phyloP scores from a whole-genome alignment of 2,113 vertebrate species.

The Anolis sagrei region DNA sequence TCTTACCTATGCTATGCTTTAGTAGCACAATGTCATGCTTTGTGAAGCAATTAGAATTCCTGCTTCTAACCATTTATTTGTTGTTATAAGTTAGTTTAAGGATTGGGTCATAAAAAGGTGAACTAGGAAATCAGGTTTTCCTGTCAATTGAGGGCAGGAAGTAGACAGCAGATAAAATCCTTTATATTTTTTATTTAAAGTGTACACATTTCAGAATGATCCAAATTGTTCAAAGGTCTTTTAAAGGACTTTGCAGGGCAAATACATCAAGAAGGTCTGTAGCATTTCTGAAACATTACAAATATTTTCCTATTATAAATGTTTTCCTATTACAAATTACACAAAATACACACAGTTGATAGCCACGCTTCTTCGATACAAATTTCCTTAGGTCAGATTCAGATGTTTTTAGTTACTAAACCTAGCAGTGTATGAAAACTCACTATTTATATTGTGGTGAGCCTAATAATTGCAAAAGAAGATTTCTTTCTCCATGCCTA shows the following conservation, averaged over 20 bases:
- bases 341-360: background rate
- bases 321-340: background rate
- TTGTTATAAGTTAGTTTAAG: background rate
- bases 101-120: background rate
- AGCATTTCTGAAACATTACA: background rate
- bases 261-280: background rate
- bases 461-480: background rate
- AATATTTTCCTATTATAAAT: background rate
- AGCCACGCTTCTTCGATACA: background rate
- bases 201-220: background rate
- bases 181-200: background rate
- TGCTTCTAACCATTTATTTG: background rate
- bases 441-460: background rate
- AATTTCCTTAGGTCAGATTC: background rate
- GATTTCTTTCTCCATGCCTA: background rate
- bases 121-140: background rate
- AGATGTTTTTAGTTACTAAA: background rate
- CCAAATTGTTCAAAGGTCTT: background rate
- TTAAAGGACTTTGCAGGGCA: conserved; percentile 30
- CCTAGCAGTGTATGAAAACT: background rate
- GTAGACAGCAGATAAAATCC: background rate
- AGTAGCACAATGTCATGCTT: too few relatives aligned
- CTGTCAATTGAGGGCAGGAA: background rate
- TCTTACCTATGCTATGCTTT: too few relatives aligned
- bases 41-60: background rate